Conservation (phyloP, 2,888 invertebrate species). For the Chydorus sphaericus region DNA sequence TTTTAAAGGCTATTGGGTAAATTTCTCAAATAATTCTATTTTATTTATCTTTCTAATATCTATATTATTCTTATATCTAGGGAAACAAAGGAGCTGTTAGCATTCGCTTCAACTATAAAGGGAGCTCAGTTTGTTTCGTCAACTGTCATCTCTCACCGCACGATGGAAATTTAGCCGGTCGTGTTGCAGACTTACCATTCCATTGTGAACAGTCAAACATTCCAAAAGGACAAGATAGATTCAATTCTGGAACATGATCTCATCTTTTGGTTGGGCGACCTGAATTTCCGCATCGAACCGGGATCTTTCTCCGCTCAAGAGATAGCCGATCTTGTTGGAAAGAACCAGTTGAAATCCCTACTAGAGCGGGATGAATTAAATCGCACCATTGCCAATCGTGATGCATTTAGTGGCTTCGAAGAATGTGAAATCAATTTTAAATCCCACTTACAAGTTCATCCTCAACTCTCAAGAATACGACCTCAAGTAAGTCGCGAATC, state of each 20-base stretch:
- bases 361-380: conserved; percentile 61
- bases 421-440: conserved; percentile 62
- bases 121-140: conserved; percentile 73
- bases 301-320: conserved; percentile 44
- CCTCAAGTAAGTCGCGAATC: conserved; percentile 45
- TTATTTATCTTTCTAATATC: neutral
- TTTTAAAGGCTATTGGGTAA: conserved; percentile 78
- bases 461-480: conserved; percentile 61
- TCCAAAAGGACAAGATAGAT: conserved; percentile 1
- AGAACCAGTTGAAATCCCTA: conserved; percentile 47
- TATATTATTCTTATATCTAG: conserved; percentile 35
- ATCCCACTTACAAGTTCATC: conserved; percentile 74
- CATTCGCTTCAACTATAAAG: conserved; percentile 70
- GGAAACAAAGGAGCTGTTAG: conserved; percentile 93
- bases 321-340: conserved; percentile 47
- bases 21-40: neutral
- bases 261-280: conserved; percentile 81
- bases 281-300: conserved; percentile 69
- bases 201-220: neutral
- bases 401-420: conserved; percentile 67
- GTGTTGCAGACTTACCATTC: conserved; percentile 55
- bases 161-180: conserved; percentile 63
- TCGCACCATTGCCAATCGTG: conserved; percentile 50
- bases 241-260: conserved; percentile 39
- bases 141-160: conserved; percentile 85